Percentiles rank a stretch among this genome's conserved stretches.
phyloP scores from a whole-genome alignment of 1,140 invertebrate genomes.

The Tetranychus cinnabarinus region DNA sequence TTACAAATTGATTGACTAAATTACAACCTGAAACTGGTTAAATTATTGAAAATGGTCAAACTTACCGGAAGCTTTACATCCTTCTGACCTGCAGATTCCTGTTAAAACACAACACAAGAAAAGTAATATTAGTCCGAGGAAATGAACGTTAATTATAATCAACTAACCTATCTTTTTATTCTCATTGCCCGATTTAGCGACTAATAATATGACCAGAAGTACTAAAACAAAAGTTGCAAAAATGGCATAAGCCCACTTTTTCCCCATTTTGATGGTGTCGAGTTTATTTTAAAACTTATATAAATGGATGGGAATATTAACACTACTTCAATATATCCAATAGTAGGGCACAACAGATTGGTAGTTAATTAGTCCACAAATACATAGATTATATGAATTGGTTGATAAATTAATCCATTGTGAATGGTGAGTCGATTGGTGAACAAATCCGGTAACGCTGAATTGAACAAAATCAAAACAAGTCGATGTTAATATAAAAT shows the following conservation, averaged over 20 bases:
- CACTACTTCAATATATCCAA: too few species aligned
- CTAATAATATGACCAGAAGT: background rate
- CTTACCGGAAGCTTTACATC: background rate
- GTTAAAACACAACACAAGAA: background rate
- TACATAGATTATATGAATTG: too few species aligned
- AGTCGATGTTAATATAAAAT: too few species aligned
- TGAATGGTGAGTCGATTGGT: too few species aligned
- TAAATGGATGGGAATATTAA: too few species aligned
- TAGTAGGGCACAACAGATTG: too few species aligned
- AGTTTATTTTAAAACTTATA: background rate
- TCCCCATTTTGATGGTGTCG: background rate
- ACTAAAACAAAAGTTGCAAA: background rate
- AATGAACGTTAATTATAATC: background rate
- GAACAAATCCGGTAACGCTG: too few species aligned
- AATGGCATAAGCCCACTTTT: background rate
- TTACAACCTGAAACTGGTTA: too few species aligned
- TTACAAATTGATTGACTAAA: too few species aligned
- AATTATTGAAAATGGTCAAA: background rate
- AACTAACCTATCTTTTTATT: background rate
- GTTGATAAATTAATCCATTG: too few species aligned
- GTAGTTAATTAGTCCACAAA: too few species aligned
- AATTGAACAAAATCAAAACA: too few species aligned
- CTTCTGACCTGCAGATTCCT: background rate
- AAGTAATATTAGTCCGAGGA: background rate
- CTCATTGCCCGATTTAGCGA: background rate